Percentiles rank a stretch among this genome's conserved stretches.
Conservation (phyloP, 2,113 vertebrate species). For the Ranitomeya variabilis region DNA sequence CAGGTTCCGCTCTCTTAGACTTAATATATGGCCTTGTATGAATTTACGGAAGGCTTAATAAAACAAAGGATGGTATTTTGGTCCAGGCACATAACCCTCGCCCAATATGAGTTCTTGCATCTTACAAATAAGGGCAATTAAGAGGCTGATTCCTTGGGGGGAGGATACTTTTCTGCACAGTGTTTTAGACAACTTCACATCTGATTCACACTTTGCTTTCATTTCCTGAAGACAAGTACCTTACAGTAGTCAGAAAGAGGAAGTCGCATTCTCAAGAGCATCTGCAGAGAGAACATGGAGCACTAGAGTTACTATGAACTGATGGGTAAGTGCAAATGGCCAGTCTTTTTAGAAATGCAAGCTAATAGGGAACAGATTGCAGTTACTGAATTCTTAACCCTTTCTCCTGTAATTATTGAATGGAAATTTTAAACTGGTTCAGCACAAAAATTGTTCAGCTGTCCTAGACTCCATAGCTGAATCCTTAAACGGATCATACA, state of each 20-base stretch:
- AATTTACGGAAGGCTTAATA: not conserved
- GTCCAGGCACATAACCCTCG: not conserved
- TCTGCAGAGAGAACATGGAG: slow-evolving; percentile 1
- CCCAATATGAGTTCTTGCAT: not conserved
- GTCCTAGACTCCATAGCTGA: too few species aligned
- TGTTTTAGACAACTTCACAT: slow-evolving; percentile 4
- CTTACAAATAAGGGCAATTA: slow-evolving; percentile 25
- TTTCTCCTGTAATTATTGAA: too few species aligned
- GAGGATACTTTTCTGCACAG: slow-evolving; percentile 1
- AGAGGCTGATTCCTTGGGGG: not conserved
- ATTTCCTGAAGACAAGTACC: slow-evolving; percentile 64
- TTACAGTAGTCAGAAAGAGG: slow-evolving; percentile 59
- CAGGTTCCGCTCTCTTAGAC: not conserved
- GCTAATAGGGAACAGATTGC: too few species aligned
- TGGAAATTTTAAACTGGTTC: too few species aligned
- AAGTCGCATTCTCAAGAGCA: slow-evolving; percentile 57
- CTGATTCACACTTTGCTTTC: slow-evolving; percentile 55
- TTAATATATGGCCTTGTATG: not conserved
- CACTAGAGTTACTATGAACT: not conserved
- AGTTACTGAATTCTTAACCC: not conserved
- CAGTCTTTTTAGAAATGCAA: not conserved
- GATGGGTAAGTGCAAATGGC: slow-evolving; percentile 3
- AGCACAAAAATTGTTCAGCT: too few species aligned
- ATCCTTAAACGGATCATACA: too few species aligned
- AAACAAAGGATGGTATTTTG: not conserved